These are phyloP conservation scores for Mesoclemmys tuberculata DNA, from an alignment of 2,113 vertebrate genomes.

Conservation along the genomic window DNA sequence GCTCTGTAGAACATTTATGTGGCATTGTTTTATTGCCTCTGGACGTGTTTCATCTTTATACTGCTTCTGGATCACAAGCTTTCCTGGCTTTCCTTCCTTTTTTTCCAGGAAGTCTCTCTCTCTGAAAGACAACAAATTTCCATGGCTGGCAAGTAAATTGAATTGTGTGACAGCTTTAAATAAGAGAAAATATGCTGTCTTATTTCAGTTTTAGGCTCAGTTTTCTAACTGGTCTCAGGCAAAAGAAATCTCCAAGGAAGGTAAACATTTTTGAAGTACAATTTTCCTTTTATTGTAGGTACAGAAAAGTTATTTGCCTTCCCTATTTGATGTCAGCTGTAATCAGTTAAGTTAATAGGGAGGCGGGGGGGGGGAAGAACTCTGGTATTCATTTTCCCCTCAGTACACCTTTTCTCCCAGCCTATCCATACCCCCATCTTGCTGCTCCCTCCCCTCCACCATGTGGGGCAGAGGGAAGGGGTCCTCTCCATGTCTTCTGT, in stretches of 20 bases:
- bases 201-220: background rate
- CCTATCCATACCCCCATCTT: too few relatives aligned
- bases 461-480: too few relatives aligned
- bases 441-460: too few relatives aligned
- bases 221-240: fast-evolving
- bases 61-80: background rate
- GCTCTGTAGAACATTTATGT: too few relatives aligned
- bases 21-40: fast-evolving
- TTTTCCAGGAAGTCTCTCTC: fast-evolving
- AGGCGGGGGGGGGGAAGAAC: too few relatives aligned
- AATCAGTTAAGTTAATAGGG: background rate
- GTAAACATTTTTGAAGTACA: background rate
- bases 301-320: background rate
- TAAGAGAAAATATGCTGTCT: fast-evolving
- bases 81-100: fast-evolving
- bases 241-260: background rate
- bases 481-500: too few relatives aligned
- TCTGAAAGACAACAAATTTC: background rate
- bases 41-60: background rate
- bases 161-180: background rate
- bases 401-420: too few relatives aligned
- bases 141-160: background rate
- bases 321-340: fast-evolving
- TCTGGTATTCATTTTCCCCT: too few relatives aligned
- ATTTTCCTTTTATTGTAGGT: background rate